Percentiles rank a stretch among this genome's conserved stretches.
These are phyloP conservation scores for Pseudanteris insignis DNA, from an alignment of 2,888 invertebrate genomes.

Conservation along the genomic window DNA sequence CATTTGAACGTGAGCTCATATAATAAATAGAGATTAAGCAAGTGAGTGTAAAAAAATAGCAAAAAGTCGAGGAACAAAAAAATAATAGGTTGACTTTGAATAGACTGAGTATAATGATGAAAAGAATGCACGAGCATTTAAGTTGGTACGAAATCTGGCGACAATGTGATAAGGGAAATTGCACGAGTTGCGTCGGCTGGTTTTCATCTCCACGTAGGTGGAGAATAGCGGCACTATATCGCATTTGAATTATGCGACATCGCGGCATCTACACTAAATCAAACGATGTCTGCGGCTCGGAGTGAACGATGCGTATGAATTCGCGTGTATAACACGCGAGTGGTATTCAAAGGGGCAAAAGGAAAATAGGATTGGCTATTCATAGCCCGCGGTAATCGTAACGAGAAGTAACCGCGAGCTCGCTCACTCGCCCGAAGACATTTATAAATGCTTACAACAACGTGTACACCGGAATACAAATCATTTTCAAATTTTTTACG, in stretches of 20 bases:
- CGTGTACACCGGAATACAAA: slow-evolving; percentile 17
- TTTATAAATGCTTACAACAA: slow-evolving; percentile 46
- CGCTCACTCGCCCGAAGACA: slow-evolving; percentile 26
- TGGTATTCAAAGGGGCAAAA: slow-evolving; percentile 23
- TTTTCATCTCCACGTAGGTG: slow-evolving; percentile 11
- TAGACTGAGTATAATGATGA: too few relatives aligned
- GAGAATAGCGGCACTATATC: slow-evolving; percentile 14
- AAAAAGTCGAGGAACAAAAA: too few relatives aligned
- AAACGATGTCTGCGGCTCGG: slow-evolving; percentile 24
- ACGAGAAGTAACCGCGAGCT: slow-evolving; percentile 50
- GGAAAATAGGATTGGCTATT: slow-evolving; percentile 44
- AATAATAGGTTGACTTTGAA: too few relatives aligned
- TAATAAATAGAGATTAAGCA: too few relatives aligned
- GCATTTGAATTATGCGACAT: slow-evolving; percentile 42
- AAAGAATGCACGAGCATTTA: too few relatives aligned
- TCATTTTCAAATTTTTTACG: slow-evolving; percentile 4
- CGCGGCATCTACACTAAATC: slow-evolving; percentile 40
- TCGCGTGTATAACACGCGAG: slow-evolving; percentile 13
- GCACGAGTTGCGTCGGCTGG: not conserved
- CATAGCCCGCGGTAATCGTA: slow-evolving; percentile 47
- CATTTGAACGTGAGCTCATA: too few relatives aligned
- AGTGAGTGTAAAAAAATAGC: too few relatives aligned
- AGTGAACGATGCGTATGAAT: slow-evolving; percentile 38
- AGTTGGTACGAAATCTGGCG: not conserved
- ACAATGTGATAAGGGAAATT: slow-evolving; percentile 7